Conservation (phyloP, 2,113 vertebrate species). For the Trogon surrucura region DNA sequence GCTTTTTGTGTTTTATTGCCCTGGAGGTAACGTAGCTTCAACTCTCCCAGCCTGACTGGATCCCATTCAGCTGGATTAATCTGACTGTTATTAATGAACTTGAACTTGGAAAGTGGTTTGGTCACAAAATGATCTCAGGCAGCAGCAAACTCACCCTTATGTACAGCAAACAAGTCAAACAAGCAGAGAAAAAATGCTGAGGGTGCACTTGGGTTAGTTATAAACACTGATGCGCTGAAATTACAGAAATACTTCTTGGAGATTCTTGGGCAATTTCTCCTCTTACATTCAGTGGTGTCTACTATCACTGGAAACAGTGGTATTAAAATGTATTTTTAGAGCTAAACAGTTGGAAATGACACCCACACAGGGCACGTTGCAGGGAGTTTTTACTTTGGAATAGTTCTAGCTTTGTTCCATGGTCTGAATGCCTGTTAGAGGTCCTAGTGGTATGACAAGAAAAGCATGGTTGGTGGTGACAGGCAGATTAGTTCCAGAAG, state of each 20-base stretch:
- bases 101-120: neutral
- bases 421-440: neutral
- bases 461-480: neutral
- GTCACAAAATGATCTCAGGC: neutral
- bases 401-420: neutral
- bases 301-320: neutral
- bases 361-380: neutral
- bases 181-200: neutral
- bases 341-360: neutral
- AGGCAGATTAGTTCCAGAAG: neutral
- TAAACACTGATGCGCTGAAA: neutral
- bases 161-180: neutral
- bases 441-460: accelerated
- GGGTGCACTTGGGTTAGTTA: neutral
- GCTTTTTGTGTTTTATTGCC: neutral
- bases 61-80: slow-evolving; percentile 17
- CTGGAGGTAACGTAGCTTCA: neutral
- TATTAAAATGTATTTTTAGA: neutral
- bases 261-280: neutral
- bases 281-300: accelerated
- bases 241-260: accelerated
- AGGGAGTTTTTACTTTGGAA: neutral
- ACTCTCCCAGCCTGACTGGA: neutral
- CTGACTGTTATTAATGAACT: neutral
- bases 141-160: neutral